Base-by-base conservation (phyloP, 2,113 vertebrate species). In the Actenoides hombroni region DNA sequence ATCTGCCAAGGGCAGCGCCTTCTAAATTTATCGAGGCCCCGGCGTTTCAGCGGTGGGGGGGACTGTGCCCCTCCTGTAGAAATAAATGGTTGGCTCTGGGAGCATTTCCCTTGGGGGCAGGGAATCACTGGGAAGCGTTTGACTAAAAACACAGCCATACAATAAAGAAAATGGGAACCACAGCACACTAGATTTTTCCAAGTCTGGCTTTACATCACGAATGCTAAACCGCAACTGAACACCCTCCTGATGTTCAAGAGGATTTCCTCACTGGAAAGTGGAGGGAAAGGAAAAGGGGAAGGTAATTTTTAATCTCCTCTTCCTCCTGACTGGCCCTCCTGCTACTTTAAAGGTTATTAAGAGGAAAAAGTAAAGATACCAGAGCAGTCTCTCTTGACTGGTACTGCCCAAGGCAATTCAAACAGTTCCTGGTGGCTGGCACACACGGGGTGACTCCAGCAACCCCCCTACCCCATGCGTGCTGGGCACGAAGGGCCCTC, bases 1-100 rank as follows among this genome's bases (percentile, higher is more conserved):
- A 77, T 74, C 83, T 96, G 97, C 94, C 96, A 97, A 95, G 86
- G 85, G 81, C 61, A 94, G 37, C 73, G 59, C 44, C 76, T 92
- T 92, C 95, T 95, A 96, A 94, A 95, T 85, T 90, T 93, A 96
- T 48, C 70, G 28, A 91, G 78, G 83, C 33, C 71, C 60, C 69
- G 64, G 65, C 44, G 49, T 65, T 92, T 85, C 65, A 51, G 70
- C 9, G 26, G 61, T 3, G 6, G 64, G 15, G 64, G 15, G 60
- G 33, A 54, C 21, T 6, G 42, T 23, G 87, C 80, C 68, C 88
- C 69, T 70, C 79, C 74, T 53, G 48, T 33, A 48, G 37, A 51
- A 73, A 70, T 33, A 51, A n/a, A 18, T 7, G 40, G 71, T 9
- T 51, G 10, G 11, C n/a, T 54, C 24, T 33, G 31, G 1, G 19